phyloP scores from a whole-genome alignment of 2,888 invertebrate genomes.

The Ochropleura leucogaster region DNA sequence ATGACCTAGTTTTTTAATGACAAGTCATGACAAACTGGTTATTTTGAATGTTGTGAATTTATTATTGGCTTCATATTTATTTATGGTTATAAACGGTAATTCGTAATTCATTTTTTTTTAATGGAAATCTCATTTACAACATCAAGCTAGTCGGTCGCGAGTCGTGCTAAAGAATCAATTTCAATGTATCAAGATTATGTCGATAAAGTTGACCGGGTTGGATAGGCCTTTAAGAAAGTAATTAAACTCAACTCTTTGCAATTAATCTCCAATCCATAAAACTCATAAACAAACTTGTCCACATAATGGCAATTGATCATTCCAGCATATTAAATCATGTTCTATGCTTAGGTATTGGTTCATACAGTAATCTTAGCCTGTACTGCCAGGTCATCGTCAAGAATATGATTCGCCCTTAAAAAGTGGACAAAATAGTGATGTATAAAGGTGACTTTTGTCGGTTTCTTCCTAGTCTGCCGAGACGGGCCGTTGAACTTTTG shows the following conservation, averaged over 20 bases:
- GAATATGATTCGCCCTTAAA: slow-evolving; percentile 30
- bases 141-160: neutral
- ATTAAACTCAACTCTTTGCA: slow-evolving; percentile 6
- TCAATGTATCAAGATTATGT: neutral
- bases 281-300: neutral
- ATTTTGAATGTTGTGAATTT: slow-evolving; percentile 6
- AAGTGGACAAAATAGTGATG: slow-evolving; percentile 52
- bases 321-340: neutral
- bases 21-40: slow-evolving; percentile 25
- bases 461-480: slow-evolving; percentile 82
- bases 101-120: no score
- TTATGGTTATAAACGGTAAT: slow-evolving; percentile 6
- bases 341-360: slow-evolving; percentile 1
- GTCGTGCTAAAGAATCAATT: slow-evolving; percentile 1
- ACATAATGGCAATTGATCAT: neutral
- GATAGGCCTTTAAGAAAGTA: neutral
- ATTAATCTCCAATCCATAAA: neutral
- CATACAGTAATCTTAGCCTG: neutral
- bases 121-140: neutral
- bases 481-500: slow-evolving; percentile 89
- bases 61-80: slow-evolving; percentile 26
- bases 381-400: slow-evolving; percentile 11
- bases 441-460: slow-evolving; percentile 76
- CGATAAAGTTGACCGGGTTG: slow-evolving; percentile 8
- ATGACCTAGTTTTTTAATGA: slow-evolving; percentile 77